These are phyloP conservation scores for Quiscalus mexicanus DNA, from an alignment of 2,113 vertebrate species.

Conservation along the genomic window DNA sequence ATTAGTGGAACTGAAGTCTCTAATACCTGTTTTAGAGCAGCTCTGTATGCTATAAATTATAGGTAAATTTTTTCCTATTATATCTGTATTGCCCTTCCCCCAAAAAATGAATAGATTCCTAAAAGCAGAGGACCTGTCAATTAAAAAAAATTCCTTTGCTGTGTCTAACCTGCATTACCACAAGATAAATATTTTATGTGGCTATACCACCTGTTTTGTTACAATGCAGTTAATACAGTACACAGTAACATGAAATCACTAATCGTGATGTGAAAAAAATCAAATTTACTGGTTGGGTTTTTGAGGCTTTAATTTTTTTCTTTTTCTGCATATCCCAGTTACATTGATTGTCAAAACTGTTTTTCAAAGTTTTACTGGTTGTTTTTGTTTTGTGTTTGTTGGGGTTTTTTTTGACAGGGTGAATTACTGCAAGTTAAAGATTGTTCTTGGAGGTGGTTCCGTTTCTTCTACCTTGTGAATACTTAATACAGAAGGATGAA, in stretches of 20 bases:
- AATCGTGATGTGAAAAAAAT: neutral
- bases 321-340: neutral
- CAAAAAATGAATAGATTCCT: neutral
- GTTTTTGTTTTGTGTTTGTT: neutral
- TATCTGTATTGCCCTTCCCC: neutral
- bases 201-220: neutral
- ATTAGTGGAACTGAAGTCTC: neutral
- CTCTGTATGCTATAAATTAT: neutral
- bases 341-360: conserved; percentile 40
- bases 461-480: conserved; percentile 59
- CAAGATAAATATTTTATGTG: neutral
- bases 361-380: neutral
- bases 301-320: conserved; percentile 42
- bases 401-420: conserved; percentile 34
- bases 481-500: conserved; percentile 66
- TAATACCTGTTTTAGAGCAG: conserved; percentile 18
- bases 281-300: neutral
- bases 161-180: neutral
- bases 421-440: conserved; percentile 63
- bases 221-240: neutral
- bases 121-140: neutral
- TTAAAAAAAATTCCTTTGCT: neutral
- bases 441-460: conserved; percentile 53
- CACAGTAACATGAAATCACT: neutral
- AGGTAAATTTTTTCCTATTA: neutral